Percentiles rank a stretch among this genome's conserved stretches.
These are phyloP conservation scores for Philaethria dido DNA, from an alignment of 2,888 invertebrate species.

Conservation along the genomic window DNA sequence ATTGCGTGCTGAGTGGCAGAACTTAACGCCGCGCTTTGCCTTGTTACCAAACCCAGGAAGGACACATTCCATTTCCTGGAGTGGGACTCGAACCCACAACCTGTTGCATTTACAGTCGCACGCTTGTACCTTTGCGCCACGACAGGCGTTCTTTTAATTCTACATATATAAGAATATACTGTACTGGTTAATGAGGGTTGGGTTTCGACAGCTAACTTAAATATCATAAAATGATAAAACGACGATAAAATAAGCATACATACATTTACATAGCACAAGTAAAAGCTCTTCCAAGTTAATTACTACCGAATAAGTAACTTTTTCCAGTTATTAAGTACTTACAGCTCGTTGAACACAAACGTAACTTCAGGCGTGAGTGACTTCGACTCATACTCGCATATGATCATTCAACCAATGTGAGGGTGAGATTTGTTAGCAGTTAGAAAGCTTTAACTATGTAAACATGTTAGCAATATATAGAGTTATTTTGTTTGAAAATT, in stretches of 20 bases:
- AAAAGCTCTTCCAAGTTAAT: slow-evolving; percentile 13
- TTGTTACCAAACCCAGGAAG: too few species aligned
- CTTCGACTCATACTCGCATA: slow-evolving; percentile 22
- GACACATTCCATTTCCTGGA: too few species aligned
- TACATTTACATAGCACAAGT: background rate
- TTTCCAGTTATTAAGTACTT: slow-evolving; percentile 31
- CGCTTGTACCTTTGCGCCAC: too few species aligned
- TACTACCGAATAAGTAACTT: slow-evolving; percentile 19
- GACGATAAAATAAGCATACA: background rate
- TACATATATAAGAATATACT: too few species aligned
- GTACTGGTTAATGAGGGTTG: too few species aligned
- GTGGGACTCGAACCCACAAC: too few species aligned
- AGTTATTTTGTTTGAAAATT: background rate
- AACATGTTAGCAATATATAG: background rate
- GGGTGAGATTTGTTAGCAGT: slow-evolving; percentile 19
- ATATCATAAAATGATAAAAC: background rate
- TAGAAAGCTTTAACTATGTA: background rate
- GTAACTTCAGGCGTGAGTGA: slow-evolving; percentile 24
- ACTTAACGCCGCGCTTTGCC: too few species aligned
- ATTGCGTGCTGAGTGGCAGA: too few species aligned
- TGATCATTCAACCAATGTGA: slow-evolving; percentile 24
- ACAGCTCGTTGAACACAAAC: slow-evolving; percentile 22
- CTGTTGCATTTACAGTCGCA: too few species aligned
- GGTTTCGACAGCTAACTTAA: too few species aligned
- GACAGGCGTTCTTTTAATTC: too few species aligned